Evolutionary conservation across 2,888 invertebrate genomes (phyloP).

Genomic region (Drosophila parthenogenetica): DNA sequence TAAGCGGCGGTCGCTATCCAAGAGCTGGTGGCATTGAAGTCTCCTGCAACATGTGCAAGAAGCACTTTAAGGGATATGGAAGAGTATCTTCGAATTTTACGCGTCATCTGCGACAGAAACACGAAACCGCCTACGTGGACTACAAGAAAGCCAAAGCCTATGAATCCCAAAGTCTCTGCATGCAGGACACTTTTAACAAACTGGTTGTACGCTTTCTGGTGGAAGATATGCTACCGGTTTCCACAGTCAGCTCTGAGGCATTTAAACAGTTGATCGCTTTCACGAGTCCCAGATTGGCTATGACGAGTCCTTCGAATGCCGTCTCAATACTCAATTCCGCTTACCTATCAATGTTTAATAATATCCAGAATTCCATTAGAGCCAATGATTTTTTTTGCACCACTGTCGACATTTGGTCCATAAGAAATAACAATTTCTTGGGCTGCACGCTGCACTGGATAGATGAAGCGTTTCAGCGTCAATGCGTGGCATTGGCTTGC

Average conservation of each 20-base stretch:
- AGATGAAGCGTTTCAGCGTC: background rate
- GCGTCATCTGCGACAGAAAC: background rate
- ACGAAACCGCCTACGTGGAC: constrained; percentile 66
- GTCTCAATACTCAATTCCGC: background rate
- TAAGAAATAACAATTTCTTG: background rate
- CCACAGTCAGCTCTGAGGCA: background rate
- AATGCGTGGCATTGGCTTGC: background rate
- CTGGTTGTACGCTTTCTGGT: background rate
- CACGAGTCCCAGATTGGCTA: background rate
- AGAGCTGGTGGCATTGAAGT: background rate
- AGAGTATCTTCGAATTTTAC: background rate
- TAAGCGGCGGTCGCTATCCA: background rate
- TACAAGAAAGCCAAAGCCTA: background rate
- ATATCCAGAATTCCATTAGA: background rate
- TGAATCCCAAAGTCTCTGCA: background rate
- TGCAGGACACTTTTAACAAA: background rate
- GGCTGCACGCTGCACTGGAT: background rate
- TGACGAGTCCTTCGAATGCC: background rate
- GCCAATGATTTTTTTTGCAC: background rate
- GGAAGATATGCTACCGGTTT: background rate
- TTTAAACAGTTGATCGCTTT: background rate
- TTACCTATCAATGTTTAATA: background rate
- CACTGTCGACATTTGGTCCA: background rate
- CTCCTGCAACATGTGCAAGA: constrained; percentile 75
- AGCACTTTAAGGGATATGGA: constrained; percentile 61